A percentile compares a stretch with the other conserved stretches of the same genome.
Conservation (phyloP, 2,888 invertebrate genomes). For the Phorcus lineatus region DNA sequence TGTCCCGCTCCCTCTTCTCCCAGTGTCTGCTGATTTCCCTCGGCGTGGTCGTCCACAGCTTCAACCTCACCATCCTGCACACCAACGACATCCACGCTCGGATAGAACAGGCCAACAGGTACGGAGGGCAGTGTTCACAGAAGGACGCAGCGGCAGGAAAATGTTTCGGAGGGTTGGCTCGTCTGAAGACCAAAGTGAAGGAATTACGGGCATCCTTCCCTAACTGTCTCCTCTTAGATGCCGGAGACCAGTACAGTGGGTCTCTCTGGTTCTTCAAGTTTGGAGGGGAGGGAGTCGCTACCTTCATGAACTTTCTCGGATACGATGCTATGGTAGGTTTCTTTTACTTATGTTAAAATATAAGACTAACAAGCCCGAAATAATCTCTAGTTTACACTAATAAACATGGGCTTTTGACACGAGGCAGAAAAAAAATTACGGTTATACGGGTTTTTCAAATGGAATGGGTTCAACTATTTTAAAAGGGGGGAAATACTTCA, state of each 20-base stretch:
- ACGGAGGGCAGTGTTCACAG: conserved; percentile 79
- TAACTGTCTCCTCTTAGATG: conserved; percentile 87
- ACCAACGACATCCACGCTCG: conserved; percentile 94
- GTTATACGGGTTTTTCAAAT: no score
- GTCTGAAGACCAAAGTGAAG: conserved; percentile 74
- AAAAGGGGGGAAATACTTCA: no score
- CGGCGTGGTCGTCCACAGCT: conserved; percentile 28
- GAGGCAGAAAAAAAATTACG: no score
- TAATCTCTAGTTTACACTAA: no score
- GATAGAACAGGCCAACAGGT: conserved; percentile 86
- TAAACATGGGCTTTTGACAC: no score
- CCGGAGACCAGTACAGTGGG: conserved; percentile 94
- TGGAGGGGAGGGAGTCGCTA: conserved; percentile 86
- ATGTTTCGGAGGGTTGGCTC: conserved; percentile 91
- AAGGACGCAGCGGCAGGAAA: conserved; percentile 75
- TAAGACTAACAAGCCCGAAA: no score
- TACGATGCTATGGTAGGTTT: conserved; percentile 85
- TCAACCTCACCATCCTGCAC: conserved; percentile 87
- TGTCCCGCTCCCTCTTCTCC: no score
- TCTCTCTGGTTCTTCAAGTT: conserved; percentile 90
- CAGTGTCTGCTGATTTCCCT: no score
- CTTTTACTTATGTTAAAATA: no score
- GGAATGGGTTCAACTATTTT: no score
- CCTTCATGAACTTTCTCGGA: conserved; percentile 86
- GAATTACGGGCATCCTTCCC: conserved; percentile 44